phyloP scores from a whole-genome alignment of 2,797 vertebrate species.

The Notolabrus celidotus region DNA sequence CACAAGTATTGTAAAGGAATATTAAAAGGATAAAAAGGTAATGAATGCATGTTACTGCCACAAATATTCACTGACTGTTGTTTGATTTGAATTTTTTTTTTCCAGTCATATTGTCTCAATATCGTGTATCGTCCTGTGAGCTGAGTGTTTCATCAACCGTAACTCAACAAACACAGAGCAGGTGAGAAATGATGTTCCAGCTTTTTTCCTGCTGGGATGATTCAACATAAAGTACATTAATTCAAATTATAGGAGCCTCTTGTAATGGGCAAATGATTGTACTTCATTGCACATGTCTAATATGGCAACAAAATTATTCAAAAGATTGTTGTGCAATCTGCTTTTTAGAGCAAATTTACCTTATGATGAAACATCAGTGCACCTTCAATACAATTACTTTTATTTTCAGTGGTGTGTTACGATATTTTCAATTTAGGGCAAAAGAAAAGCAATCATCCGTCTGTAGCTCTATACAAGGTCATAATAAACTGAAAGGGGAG shows the following conservation, averaged over 20 bases:
- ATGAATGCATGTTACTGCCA: too few relatives aligned
- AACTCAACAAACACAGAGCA: slow-evolving; percentile 2
- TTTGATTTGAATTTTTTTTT: too few relatives aligned
- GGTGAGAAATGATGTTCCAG: background rate
- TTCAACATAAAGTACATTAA: background rate
- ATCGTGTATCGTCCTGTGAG: too few relatives aligned
- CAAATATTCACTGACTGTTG: too few relatives aligned
- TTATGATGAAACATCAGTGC: slow-evolving; percentile 10
- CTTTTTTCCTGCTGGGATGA: background rate
- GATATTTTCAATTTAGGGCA: background rate
- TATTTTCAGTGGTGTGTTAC: background rate
- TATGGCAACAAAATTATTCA: background rate
- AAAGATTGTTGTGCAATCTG: background rate
- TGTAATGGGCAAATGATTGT: background rate
- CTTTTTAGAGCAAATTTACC: background rate
- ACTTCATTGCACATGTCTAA: background rate
- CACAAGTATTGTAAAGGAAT: too few relatives aligned
- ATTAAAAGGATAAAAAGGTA: too few relatives aligned
- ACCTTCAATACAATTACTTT: background rate
- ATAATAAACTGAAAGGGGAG: slow-evolving; percentile 23
- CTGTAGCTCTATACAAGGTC: slow-evolving; percentile 22
- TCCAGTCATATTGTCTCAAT: too few relatives aligned
- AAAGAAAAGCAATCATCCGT: slow-evolving; percentile 12
- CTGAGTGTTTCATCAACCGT: background rate
- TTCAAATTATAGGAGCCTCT: background rate